These are phyloP conservation scores for Corythoichthys haematopterus DNA, from an alignment of 2,113 vertebrate species.

Conservation along the genomic window DNA sequence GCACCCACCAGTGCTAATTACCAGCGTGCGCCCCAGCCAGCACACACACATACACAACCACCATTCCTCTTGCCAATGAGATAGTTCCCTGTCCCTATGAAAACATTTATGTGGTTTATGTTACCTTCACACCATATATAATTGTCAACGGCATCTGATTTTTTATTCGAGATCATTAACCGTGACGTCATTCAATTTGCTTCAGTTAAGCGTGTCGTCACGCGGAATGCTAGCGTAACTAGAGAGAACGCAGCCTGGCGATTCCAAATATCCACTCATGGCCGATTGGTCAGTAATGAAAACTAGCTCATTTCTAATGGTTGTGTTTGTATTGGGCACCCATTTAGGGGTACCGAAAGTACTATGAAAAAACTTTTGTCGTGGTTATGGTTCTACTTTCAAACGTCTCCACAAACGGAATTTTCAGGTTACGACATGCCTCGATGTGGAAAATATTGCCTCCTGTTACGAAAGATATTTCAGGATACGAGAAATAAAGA, in stretches of 20 bases:
- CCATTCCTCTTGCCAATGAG: slow-evolving; percentile 30
- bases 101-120: slow-evolving; percentile 8
- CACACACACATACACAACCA: neutral
- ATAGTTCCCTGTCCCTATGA: slow-evolving; percentile 28
- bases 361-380: too few species aligned
- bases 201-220: neutral
- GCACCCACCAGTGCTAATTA: slow-evolving; percentile 68
- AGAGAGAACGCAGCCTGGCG: neutral
- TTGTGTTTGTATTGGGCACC: neutral
- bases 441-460: too few species aligned
- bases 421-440: too few species aligned
- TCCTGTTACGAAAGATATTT: too few species aligned
- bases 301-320: neutral
- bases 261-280: neutral
- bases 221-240: neutral
- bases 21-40: slow-evolving; percentile 39
- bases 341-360: neutral
- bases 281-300: too few species aligned
- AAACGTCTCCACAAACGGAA: too few species aligned
- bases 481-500: too few species aligned
- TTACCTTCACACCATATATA: neutral
- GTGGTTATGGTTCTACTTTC: too few species aligned
- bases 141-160: neutral
- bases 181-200: neutral
- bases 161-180: neutral